Evolutionary conservation across 1,140 invertebrate species (phyloP), one percentile per base, ranked within the genome.

Genomic region (Acromyrmex heyeri): DNA sequence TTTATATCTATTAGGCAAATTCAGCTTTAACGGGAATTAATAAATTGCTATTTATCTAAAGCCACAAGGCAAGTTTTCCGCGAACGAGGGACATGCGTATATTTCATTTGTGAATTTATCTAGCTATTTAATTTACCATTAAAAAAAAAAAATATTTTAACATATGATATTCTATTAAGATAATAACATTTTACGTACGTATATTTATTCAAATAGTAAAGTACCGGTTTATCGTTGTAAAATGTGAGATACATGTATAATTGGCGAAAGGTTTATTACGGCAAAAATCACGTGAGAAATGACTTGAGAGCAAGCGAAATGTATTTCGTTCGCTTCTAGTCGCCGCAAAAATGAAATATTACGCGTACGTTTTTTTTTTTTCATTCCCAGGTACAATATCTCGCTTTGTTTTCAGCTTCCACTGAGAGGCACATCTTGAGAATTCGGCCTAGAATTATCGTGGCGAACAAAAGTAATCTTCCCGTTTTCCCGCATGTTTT

Each of bases 161-260:
- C 24, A 14, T 27, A 21, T n/a, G 55, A 83, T 73, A 83, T 83
- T 83, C 79, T 62, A 73, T 75, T 83, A 83, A 83, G 79, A 75
- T 82, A 82, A 38, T 38, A 34, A 59, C 34, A 61, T 73, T 48
- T 73, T 61, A 75, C 55, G 48, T 30, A 57, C 12, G 50, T 21
- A 21, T 21, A 21, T 27, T 55, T 27, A 55, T 53, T 44, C 34
- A 14, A 38, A 4, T 18, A 18, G 12, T 24, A 27, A 2, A 6
- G 44, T 73, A 82, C 67, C 67, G 67, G 55, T 82, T 82, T 82
- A 38, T 61, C 67, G n/a, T 18, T 55, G 30, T 38, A 55, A 65
- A 67, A 83, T 44, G 55, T 38, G 48, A 69, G 30, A 21, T 18
- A 48, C 77, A 34, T 79, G 18, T 27, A 50, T 75, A 62, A 73